These are phyloP conservation scores for Drosophila punjabiensis DNA, from an alignment of 1,140 invertebrate genomes.

Conservation along the genomic window DNA sequence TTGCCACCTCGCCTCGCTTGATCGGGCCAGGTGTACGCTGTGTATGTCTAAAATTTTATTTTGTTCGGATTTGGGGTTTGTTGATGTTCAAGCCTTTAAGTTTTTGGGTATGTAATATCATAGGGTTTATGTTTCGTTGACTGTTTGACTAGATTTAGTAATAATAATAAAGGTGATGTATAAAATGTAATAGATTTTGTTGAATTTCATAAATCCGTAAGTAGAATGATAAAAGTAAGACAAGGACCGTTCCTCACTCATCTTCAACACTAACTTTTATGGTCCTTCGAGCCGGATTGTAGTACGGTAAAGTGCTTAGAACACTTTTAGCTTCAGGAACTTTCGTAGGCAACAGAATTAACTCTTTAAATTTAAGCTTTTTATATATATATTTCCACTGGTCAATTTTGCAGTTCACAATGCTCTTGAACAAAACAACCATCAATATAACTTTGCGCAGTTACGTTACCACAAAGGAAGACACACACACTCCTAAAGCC, in stretches of 20 bases:
- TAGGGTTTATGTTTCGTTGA: neutral
- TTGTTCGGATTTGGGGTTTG: slow-evolving; percentile 16
- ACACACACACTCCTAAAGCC: slow-evolving; percentile 5
- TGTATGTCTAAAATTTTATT: slow-evolving; percentile 13
- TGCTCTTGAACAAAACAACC: slow-evolving; percentile 8
- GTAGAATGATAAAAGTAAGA: too few species aligned
- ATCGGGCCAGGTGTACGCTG: slow-evolving; percentile 8
- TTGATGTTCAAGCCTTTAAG: neutral
- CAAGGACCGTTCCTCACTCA: too few species aligned
- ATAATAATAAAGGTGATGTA: neutral
- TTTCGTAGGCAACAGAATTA: too few species aligned
- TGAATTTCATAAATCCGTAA: neutral
- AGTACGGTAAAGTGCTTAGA: too few species aligned
- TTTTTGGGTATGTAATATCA: neutral
- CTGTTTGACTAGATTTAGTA: neutral
- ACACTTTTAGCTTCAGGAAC: too few species aligned
- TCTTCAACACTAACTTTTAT: neutral
- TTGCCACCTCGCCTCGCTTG: slow-evolving; percentile 11
- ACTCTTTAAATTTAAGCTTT: neutral
- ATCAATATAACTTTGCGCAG: slow-evolving; percentile 29
- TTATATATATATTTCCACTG: neutral
- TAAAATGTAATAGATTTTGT: neutral
- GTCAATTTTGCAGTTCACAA: slow-evolving; percentile 20
- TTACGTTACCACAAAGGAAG: neutral
- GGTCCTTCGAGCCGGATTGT: neutral